These are phyloP conservation scores for Rhagoletis pomonella DNA, from an alignment of 1,140 invertebrate species.

Conservation along the genomic window DNA sequence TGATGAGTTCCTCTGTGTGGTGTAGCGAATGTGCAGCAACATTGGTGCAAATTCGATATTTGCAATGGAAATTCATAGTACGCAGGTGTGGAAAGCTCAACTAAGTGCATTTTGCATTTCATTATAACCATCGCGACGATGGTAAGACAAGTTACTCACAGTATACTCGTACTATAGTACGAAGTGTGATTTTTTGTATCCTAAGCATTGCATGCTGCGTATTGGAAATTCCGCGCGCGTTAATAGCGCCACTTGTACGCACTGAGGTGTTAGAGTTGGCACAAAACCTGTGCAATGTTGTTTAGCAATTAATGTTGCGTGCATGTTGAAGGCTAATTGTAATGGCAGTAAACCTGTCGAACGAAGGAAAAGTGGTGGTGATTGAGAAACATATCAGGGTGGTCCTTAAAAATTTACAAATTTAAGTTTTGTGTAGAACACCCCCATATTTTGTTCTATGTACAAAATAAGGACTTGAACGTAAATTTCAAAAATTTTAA, in stretches of 20 bases:
- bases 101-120: background rate
- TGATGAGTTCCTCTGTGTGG: background rate
- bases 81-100: constrained; percentile 50
- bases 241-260: constrained; percentile 47
- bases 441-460: no score
- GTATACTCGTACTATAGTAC: no score
- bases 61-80: constrained; percentile 27
- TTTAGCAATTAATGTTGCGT: constrained; percentile 14
- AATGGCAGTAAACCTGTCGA: constrained; percentile 29
- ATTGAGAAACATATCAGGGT: background rate
- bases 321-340: constrained; percentile 23
- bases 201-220: background rate
- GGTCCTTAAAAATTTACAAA: no score
- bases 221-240: background rate
- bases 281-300: background rate
- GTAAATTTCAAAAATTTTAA: no score
- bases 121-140: background rate
- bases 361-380: background rate
- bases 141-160: background rate
- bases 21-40: background rate
- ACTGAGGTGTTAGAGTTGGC: constrained; percentile 8
- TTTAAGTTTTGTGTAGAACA: no score
- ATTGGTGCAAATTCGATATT: constrained; percentile 42
- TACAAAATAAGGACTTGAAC: no score
- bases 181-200: background rate